phyloP scores from a whole-genome alignment of 1,140 invertebrate genomes.

The Apis cerana region DNA sequence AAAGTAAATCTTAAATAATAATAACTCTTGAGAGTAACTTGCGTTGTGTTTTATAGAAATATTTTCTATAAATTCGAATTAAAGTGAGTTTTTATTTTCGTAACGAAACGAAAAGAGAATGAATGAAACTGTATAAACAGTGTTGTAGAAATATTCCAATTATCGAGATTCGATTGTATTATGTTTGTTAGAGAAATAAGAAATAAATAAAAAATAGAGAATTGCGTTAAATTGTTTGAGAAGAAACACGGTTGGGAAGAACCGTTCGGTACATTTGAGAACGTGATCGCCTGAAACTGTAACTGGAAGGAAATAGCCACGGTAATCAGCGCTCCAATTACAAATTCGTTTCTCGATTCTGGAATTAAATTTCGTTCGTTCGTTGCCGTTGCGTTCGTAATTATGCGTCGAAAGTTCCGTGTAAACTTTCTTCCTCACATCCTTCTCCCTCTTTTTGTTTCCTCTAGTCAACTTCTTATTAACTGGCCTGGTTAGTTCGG shows the following conservation, averaged over 20 bases:
- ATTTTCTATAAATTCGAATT: too few relatives aligned
- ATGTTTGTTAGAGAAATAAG: background rate
- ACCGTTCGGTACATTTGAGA: too few relatives aligned
- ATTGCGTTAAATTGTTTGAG: background rate
- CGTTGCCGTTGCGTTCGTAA: conserved; percentile 53
- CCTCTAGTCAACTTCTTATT: conserved; percentile 51
- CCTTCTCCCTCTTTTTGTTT: conserved; percentile 31
- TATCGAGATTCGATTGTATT: background rate
- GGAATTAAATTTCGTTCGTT: conserved; percentile 55
- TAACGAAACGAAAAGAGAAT: too few relatives aligned
- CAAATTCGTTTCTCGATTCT: conserved; percentile 49
- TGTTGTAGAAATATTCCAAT: background rate
- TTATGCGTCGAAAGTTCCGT: conserved; percentile 57
- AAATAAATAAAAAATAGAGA: too few relatives aligned
- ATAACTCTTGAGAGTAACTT: too few relatives aligned
- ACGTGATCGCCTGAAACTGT: background rate
- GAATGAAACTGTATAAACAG: too few relatives aligned
- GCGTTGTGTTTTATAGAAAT: too few relatives aligned
- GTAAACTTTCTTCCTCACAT: conserved; percentile 49
- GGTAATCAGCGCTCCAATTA: conserved; percentile 43
- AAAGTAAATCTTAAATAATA: too few relatives aligned
- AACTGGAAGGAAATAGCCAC: background rate
- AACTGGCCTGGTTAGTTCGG: conserved; percentile 46
- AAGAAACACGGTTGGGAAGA: background rate
- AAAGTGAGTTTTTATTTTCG: too few relatives aligned